Evolutionary conservation across 2,797 vertebrate genomes (phyloP), one percentile per base, ranked within the genome.

Genomic region (Lacerta agilis): DNA sequence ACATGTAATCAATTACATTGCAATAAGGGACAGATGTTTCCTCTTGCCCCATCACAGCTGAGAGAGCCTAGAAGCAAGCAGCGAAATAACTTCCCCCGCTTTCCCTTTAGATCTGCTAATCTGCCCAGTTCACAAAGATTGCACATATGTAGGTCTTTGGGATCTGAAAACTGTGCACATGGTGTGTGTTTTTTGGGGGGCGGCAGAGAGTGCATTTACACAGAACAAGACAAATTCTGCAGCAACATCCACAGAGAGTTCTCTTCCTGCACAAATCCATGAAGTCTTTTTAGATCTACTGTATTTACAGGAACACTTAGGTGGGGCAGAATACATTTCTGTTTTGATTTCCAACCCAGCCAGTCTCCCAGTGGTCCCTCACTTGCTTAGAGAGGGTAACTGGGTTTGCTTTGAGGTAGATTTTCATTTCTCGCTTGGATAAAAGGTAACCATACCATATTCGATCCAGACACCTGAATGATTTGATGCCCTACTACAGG

Each of bases 21-120:
- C 84, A 87, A 89, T 38, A 49, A 86, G 86, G 83, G 82, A 67
- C 90, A 91, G 91, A 23, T 29, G 87, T 92, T 93, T 94, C 93
- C 93, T 92, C 83, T 2, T 3, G 61, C 72, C 55, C 93, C 45
- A 82, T 38, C 89, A 61, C 20, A 41, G 81, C 87, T 18, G 66
- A 92, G 81, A 79, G 75, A 75, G 86, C 89, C 83, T 72, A 87
- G n/a, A 64, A 83, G 27, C 87, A 87, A 0, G 0, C 89, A 79
- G 3, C 66, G 41, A 67, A 25, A n/a, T 27, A 17, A 38, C 80
- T n/a, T n/a, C 87, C n/a, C 64, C 18, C 43, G 58, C 1, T 76
- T 29, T 41, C 87, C 82, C 41, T 58, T 6, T 27, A 49, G 61
- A 83, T 71, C 2, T 36, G 45, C 45, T 23, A 0, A 64, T 33